Percentiles rank a stretch among this genome's conserved stretches.
Conservation (phyloP, 2,113 vertebrate genomes). For the Hypocryptadius cinnamomeus region DNA sequence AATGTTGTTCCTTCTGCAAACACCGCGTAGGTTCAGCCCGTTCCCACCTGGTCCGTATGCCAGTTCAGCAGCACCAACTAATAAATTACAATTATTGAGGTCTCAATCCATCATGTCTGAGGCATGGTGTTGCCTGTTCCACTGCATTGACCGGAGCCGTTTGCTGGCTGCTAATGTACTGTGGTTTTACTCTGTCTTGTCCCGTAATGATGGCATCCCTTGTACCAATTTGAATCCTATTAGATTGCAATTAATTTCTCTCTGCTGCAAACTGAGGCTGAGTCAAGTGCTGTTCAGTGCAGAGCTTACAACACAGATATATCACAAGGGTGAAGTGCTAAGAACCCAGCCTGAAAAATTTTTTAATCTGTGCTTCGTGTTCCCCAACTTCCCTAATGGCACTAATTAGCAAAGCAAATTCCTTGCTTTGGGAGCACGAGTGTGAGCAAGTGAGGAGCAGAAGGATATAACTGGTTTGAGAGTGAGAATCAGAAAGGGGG, state of each 20-base stretch:
- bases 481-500: not conserved
- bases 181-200: slow-evolving; percentile 39
- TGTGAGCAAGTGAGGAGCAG: not conserved
- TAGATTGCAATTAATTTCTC: slow-evolving; percentile 62
- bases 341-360: not conserved
- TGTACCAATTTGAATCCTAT: slow-evolving; percentile 65
- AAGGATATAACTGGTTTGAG: not conserved
- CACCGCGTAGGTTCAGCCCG: rapidly evolving
- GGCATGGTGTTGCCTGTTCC: slow-evolving; percentile 26
- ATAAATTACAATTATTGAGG: slow-evolving; percentile 49
- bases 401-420: slow-evolving; percentile 44
- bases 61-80: not conserved
- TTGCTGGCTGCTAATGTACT: slow-evolving; percentile 40
- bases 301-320: not conserved
- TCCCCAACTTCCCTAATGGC: slow-evolving; percentile 5
- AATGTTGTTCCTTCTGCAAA: not conserved
- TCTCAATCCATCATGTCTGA: slow-evolving; percentile 53
- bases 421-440: not conserved
- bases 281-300: slow-evolving; percentile 24
- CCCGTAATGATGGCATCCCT: slow-evolving; percentile 46
- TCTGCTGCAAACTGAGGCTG: slow-evolving; percentile 20
- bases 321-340: slow-evolving; percentile 7
- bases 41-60: not conserved
- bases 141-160: slow-evolving; percentile 40
- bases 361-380: slow-evolving; percentile 19